A percentile compares a stretch with the other conserved stretches of the same genome.
These are phyloP conservation scores for Sterna hirundo DNA, from an alignment of 2,113 vertebrate species.

Conservation along the genomic window DNA sequence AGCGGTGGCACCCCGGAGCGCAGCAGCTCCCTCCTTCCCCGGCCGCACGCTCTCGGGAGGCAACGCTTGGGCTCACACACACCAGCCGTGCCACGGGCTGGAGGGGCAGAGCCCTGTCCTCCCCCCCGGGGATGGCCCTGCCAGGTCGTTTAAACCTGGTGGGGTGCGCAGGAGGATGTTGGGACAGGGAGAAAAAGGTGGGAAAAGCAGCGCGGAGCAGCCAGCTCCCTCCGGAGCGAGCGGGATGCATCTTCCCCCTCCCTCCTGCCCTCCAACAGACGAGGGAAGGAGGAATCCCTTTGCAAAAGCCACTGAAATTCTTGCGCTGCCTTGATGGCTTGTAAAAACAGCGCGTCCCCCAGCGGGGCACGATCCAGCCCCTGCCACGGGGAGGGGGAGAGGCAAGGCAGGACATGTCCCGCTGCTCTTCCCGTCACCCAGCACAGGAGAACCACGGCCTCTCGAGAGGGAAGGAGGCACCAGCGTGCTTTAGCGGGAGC, in stretches of 20 bases:
- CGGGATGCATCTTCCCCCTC: not conserved
- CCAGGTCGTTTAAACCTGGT: not conserved
- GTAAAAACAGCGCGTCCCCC: accelerated
- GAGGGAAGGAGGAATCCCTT: not conserved
- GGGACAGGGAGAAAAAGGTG: not conserved
- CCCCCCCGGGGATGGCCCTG: not conserved
- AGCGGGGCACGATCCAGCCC: not conserved
- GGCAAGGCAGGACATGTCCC: not conserved
- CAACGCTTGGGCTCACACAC: not conserved
- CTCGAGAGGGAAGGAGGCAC: not conserved
- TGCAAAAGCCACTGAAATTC: not conserved
- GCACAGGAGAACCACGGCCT: not conserved
- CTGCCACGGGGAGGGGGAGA: not conserved
- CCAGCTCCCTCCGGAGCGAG: not conserved
- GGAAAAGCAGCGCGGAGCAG: not conserved
- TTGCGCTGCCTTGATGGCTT: not conserved
- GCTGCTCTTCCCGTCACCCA: not conserved
- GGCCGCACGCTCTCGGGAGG: accelerated
- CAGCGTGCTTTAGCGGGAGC: not conserved
- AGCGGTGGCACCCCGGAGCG: not conserved
- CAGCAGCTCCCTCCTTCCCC: not conserved
- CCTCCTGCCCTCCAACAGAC: not conserved
- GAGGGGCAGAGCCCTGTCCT: not conserved
- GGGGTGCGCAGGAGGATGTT: not conserved
- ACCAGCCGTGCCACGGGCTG: not conserved